These are phyloP conservation scores for Apus apus DNA, from an alignment of 2,113 vertebrate genomes.

Conservation along the genomic window DNA sequence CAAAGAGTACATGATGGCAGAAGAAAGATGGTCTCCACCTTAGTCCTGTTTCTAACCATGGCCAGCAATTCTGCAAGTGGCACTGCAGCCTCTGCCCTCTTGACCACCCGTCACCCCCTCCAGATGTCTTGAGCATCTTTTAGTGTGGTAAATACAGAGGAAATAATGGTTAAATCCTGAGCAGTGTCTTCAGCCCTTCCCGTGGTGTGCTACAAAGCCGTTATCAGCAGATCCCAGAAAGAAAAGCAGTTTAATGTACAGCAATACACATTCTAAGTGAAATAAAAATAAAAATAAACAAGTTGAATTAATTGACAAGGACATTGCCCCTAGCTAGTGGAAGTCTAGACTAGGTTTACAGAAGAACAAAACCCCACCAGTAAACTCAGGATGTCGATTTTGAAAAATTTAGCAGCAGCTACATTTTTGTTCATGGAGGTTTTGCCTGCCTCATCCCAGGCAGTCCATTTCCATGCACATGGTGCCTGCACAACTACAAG, in stretches of 20 bases:
- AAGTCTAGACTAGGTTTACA: background rate
- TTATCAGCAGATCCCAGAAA: background rate
- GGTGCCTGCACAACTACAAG: background rate
- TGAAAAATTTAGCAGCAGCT: background rate
- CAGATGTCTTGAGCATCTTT: background rate
- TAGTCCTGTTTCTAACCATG: background rate
- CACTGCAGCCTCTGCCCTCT: background rate
- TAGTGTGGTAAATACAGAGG: background rate
- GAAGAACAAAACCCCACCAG: background rate
- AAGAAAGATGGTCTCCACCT: background rate
- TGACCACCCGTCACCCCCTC: background rate
- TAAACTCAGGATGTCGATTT: background rate
- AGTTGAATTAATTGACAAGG: background rate
- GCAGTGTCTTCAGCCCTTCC: background rate
- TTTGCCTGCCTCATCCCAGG: background rate
- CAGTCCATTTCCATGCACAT: slow-evolving; percentile 41
- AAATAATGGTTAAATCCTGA: background rate
- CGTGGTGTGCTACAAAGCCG: background rate
- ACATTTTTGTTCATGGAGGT: background rate
- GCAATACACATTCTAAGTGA: background rate
- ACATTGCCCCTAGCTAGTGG: background rate
- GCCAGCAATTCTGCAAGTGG: background rate
- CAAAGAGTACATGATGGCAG: background rate
- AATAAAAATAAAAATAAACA: background rate
- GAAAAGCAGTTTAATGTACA: background rate